Conservation (phyloP, 2,888 invertebrate genomes). For the Platycnemis pennipes region DNA sequence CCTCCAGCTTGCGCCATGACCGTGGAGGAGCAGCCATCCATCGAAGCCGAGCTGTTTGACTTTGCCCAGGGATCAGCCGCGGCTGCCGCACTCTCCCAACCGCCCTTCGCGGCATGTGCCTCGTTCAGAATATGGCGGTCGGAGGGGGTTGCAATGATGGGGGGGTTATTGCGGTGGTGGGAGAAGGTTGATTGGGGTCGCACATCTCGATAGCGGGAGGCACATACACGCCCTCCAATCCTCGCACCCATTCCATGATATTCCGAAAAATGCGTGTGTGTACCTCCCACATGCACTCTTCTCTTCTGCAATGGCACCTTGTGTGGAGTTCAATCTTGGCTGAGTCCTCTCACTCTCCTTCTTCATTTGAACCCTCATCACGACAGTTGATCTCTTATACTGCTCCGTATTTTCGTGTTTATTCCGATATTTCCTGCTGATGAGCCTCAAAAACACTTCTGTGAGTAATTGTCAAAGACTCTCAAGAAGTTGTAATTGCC, state of each 20-base stretch:
- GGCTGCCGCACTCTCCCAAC: background rate
- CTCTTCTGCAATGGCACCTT: background rate
- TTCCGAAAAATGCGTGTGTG: background rate
- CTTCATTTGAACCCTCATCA: background rate
- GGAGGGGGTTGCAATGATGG: background rate
- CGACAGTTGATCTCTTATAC: background rate
- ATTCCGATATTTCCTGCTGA: background rate
- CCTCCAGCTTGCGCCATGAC: background rate
- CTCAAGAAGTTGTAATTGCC: too few relatives aligned
- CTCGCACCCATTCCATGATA: background rate
- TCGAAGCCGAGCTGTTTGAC: conserved; percentile 40
- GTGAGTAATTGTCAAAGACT: too few relatives aligned
- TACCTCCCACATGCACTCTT: background rate
- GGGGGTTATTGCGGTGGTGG: background rate
- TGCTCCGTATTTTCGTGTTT: background rate
- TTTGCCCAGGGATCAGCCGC: background rate
- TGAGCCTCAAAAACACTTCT: background rate
- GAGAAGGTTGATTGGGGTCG: background rate
- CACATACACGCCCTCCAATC: too few relatives aligned
- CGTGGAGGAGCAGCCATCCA: background rate
- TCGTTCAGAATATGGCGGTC: conserved; percentile 4
- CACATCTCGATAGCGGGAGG: background rate
- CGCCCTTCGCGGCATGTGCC: background rate
- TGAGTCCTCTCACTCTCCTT: background rate
- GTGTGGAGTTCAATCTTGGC: background rate